Percentiles rank a stretch among this genome's conserved stretches.
Evolutionary conservation across 1,140 invertebrate species (phyloP).

Genomic region (Diorhabda sublineata): DNA sequence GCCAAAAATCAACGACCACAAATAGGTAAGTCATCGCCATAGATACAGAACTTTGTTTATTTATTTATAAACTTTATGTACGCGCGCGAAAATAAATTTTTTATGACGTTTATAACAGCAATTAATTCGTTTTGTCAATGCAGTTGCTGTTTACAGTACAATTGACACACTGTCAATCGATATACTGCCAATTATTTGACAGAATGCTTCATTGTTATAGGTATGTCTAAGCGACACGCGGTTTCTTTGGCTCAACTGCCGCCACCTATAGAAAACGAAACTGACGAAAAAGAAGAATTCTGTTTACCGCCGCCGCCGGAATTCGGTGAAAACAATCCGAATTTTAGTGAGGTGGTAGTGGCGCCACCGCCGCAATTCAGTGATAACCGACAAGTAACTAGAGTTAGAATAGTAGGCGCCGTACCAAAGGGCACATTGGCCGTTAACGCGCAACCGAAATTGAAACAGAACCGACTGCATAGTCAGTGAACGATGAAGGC

Average conservation of each 20-base stretch:
- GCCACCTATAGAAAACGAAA: conserved; percentile 73
- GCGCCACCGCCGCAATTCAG: conserved; percentile 70
- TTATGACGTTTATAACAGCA: no score
- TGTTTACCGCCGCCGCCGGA: conserved; percentile 77
- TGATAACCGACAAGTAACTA: conserved; percentile 53
- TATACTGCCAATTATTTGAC: no score
- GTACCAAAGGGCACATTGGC: conserved; percentile 59
- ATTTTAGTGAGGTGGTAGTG: conserved; percentile 52
- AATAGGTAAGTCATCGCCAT: conserved; percentile 27
- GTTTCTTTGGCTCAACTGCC: conserved; percentile 76
- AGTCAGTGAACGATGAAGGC: conserved; percentile 48
- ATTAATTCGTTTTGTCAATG: no score
- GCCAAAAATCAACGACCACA: conserved; percentile 36
- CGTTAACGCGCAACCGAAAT: conserved; percentile 47
- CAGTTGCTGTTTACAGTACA: no score
- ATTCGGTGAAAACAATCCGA: conserved; percentile 55
- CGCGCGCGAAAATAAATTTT: no score
- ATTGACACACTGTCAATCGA: no score
- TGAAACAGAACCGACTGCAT: conserved; percentile 52
- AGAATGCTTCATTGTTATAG: conserved; percentile 26
- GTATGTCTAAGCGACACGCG: conserved; percentile 60
- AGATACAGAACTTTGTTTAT: background rate
- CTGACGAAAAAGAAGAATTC: conserved; percentile 62
- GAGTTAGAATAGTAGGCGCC: conserved; percentile 69
- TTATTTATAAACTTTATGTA: background rate